Evolutionary conservation across 2,113 vertebrate species (phyloP), one percentile per base, ranked within the genome.

Genomic region (Ahaetulla prasina): DNA sequence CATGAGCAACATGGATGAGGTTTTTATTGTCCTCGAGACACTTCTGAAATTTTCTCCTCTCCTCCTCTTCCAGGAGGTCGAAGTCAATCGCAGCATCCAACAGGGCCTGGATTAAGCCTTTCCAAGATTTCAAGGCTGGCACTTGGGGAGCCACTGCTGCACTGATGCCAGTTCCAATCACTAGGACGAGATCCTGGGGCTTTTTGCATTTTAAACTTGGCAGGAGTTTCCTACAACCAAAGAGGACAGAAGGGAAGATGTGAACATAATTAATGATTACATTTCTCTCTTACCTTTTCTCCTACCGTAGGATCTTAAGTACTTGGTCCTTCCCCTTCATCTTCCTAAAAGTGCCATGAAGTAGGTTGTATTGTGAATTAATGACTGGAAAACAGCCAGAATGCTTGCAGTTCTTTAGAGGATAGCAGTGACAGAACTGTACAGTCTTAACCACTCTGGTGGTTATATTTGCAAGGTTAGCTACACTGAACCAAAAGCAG

Each of bases 171-270:
- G 99, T 99, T 89, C 99, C 99, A 0, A 99, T 99, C 95, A 99
- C 99, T 96, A 99, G 95, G 52, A 99, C 99, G 0, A 99, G 98
- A 89, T 99, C 99, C 0, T 90, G 98, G 91, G 99, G 98, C 43
- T 98, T 98, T 97, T 99, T 99, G 4, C 98, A 98, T 97, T 99
- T 99, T 94, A 99, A 96, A 96, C 99, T 99, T 93, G 99, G 99
- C 95, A 99, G 97, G 52, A 99, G 97, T 96, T 99, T 99, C 97
- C 99, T 99, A 97, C 87, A 95, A 95, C 45, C 92, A 92, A 39
- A 90, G 60, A 93, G 53, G 90, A n/a, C 60, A 74, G 0, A 84
- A 50, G 16, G 20, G 63, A 63, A 25, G 6, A 39, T 23, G 4
- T 45, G 16, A 43, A 22, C 20, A 43, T 39, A 55, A 55, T 80